A percentile compares a stretch with the other conserved stretches of the same genome.
These are phyloP conservation scores for Brachionus sp. DNA, from an alignment of 1,140 invertebrate genomes.

Conservation along the genomic window DNA sequence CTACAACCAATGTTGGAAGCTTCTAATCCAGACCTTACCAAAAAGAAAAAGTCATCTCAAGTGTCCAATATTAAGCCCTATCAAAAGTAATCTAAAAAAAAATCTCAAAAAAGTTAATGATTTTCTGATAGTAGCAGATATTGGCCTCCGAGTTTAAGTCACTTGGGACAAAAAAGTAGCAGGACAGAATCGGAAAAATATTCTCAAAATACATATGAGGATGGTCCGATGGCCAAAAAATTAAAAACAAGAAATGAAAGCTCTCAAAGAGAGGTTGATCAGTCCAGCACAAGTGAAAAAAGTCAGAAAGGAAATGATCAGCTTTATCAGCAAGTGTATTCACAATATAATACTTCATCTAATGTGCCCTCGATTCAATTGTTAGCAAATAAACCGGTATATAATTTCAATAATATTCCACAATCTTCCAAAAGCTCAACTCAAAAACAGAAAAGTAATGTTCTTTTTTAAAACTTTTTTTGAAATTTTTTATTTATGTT, in stretches of 20 bases:
- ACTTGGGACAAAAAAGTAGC: not conserved
- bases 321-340: not conserved
- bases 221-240: not conserved
- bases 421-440: not conserved
- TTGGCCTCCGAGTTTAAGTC: not conserved
- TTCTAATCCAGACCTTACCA: constrained; percentile 37
- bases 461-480: not conserved
- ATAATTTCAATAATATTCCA: not conserved
- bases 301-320: not conserved
- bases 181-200: not conserved
- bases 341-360: not conserved
- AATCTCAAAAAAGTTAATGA: not conserved
- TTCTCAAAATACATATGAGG: not conserved
- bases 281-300: not conserved
- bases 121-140: not conserved
- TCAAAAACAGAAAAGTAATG: not conserved
- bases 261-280: not conserved
- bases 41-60: constrained; percentile 38
- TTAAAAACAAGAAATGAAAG: not conserved
- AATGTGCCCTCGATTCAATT: not conserved
- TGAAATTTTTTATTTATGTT: not conserved
- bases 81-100: constrained; percentile 38
- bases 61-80: constrained; percentile 15
- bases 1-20: constrained; percentile 65
- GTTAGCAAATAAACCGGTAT: not conserved